Conservation (phyloP, 1,140 invertebrate species). For the Drosophila pruinosa region DNA sequence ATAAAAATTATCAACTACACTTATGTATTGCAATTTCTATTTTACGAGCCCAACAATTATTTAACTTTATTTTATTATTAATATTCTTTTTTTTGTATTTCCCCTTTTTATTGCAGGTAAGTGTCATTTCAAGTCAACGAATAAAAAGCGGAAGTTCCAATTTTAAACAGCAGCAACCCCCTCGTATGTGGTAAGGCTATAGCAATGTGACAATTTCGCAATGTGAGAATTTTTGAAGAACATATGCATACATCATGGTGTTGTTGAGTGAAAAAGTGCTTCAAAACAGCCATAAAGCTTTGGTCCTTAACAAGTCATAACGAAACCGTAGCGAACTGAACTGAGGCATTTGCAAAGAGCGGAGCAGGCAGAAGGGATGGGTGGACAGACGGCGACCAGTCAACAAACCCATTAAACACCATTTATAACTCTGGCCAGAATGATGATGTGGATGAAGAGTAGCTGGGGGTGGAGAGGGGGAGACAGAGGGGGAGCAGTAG, state of each 20-base stretch:
- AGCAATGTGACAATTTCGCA: conserved; percentile 25
- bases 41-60: not conserved
- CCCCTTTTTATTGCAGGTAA: conserved; percentile 53
- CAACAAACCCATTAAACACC: conserved; percentile 78
- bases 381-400: conserved; percentile 43
- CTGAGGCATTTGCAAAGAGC: not conserved
- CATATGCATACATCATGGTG: conserved; percentile 45
- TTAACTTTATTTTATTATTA: not conserved
- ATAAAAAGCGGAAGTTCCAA: not conserved
- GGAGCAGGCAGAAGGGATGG: not conserved
- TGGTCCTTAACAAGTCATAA: conserved; percentile 30
- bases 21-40: too few species aligned
- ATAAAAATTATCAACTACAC: too few species aligned
- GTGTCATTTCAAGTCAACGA: conserved; percentile 14
- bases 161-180: not conserved
- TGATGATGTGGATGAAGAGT: not conserved
- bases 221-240: conserved; percentile 62
- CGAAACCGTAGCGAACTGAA: not conserved
- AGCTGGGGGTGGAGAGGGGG: not conserved
- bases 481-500: not conserved
- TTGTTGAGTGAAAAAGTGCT: conserved; percentile 31
- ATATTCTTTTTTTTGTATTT: conserved; percentile 6
- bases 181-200: conserved; percentile 17
- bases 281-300: conserved; percentile 37
- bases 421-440: conserved; percentile 67